A percentile compares a stretch with the other conserved stretches of the same genome.
Conservation (phyloP, 1,140 invertebrate species). For the Cataglyphis hispanica region DNA sequence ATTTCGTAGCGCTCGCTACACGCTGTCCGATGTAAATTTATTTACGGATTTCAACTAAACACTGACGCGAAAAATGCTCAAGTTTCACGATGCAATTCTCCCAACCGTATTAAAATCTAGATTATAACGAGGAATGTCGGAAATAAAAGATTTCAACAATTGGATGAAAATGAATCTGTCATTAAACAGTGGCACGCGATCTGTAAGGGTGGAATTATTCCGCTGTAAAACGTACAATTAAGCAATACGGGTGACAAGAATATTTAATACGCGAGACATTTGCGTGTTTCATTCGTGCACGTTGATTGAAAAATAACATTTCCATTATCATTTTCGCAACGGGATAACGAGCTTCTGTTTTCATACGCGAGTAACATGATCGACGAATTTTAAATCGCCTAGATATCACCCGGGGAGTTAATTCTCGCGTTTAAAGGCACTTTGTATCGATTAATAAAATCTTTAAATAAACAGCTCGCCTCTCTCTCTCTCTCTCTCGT, state of each 20-base stretch:
- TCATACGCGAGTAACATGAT: not conserved
- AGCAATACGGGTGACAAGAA: not conserved
- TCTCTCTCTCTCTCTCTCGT: not conserved
- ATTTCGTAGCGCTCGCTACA: not conserved
- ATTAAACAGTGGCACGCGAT: not conserved
- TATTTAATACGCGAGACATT: not conserved
- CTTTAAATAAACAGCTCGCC: slow-evolving; percentile 19
- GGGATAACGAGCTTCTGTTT: slow-evolving; percentile 3
- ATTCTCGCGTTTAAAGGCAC: slow-evolving; percentile 13
- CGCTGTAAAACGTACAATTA: not conserved
- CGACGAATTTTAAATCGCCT: too few relatives aligned
- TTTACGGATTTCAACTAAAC: not conserved
- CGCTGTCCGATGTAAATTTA: slow-evolving; percentile 6
- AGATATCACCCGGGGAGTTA: not conserved
- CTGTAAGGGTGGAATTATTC: not conserved
- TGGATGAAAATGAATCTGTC: not conserved
- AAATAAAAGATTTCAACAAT: not conserved
- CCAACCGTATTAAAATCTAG: not conserved
- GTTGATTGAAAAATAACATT: slow-evolving; percentile 41
- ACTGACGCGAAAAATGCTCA: not conserved
- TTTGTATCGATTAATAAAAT: slow-evolving; percentile 23
- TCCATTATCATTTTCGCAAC: not conserved
- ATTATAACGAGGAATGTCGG: slow-evolving; percentile 8
- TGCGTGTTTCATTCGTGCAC: not conserved
- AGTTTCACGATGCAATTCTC: not conserved